Conservation (phyloP, 2,797 vertebrate genomes). For the Poecilia wingei region DNA sequence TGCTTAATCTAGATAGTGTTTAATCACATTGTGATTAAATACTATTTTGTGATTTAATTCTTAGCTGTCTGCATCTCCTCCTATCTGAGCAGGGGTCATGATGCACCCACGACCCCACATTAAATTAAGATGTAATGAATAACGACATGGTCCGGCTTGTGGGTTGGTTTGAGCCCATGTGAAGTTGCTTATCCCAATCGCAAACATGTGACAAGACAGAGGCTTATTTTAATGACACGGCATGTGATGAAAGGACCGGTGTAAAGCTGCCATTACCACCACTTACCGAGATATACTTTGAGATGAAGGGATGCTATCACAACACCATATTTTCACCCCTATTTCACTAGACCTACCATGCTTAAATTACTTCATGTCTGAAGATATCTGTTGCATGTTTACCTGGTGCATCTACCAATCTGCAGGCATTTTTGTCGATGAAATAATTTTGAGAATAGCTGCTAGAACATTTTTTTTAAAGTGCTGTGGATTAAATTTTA, state of each 20-base stretch:
- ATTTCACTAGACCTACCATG: not conserved
- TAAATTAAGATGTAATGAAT: constrained; percentile 65
- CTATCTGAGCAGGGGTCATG: constrained; percentile 7
- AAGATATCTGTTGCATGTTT: not conserved
- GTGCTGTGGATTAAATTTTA: not conserved
- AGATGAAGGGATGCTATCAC: not conserved
- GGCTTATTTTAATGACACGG: constrained; percentile 31
- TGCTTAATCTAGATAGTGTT: not conserved
- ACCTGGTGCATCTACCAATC: not conserved
- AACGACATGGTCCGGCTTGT: constrained; percentile 61
- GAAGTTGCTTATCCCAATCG: constrained; percentile 65
- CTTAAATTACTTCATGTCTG: not conserved
- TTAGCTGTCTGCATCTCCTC: not conserved
- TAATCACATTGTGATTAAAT: not conserved
- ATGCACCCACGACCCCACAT: constrained; percentile 28
- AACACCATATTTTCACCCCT: not conserved
- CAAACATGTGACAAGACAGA: constrained; percentile 73
- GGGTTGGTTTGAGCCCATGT: constrained; percentile 61
- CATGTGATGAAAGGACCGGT: constrained; percentile 51
- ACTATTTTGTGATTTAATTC: not conserved
- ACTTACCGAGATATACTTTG: constrained; percentile 1
- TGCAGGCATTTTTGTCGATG: not conserved
- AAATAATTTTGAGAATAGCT: not conserved
- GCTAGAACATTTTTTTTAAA: not conserved
- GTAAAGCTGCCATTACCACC: constrained; percentile 17